Conservation (phyloP, 2,888 invertebrate genomes). For the Galeopsomyia nigrocyanea region DNA sequence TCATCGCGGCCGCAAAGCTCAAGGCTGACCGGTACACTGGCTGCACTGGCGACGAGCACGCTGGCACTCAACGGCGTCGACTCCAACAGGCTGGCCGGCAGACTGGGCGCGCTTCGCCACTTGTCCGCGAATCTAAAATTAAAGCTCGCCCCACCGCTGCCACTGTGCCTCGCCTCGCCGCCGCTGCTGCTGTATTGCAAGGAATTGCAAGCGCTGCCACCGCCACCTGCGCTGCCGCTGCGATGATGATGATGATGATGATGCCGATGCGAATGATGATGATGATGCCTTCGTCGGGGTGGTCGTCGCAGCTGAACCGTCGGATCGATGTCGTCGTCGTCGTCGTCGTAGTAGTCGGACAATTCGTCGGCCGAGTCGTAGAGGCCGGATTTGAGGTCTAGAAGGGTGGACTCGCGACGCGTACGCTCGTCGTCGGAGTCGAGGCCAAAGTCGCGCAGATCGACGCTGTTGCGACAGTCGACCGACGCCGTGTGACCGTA, state of each 20-base stretch:
- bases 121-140: conserved; percentile 69
- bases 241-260: conserved; percentile 29
- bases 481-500: conserved; percentile 61
- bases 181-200: conserved; percentile 47
- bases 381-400: conserved; percentile 54
- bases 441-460: conserved; percentile 65
- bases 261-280: conserved; percentile 47
- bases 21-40: conserved; percentile 78
- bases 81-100: conserved; percentile 60
- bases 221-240: conserved; percentile 50
- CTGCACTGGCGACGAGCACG: conserved; percentile 58
- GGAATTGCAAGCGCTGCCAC: conserved; percentile 37
- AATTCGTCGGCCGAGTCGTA: neutral
- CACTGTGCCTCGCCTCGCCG: conserved; percentile 50
- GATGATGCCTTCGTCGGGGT: conserved; percentile 51
- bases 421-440: conserved; percentile 54
- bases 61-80: conserved; percentile 49
- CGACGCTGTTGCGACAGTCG: conserved; percentile 65
- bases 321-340: conserved; percentile 39
- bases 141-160: conserved; percentile 57
- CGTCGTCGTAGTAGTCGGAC: neutral
- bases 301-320: conserved; percentile 44
- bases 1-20: conserved; percentile 71
- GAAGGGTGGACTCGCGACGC: conserved; percentile 61
- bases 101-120: conserved; percentile 67